Percentiles rank a stretch among this genome's conserved stretches.
Evolutionary conservation across 2,888 invertebrate genomes (phyloP).

Genomic region (Galeruca laticollis): DNA sequence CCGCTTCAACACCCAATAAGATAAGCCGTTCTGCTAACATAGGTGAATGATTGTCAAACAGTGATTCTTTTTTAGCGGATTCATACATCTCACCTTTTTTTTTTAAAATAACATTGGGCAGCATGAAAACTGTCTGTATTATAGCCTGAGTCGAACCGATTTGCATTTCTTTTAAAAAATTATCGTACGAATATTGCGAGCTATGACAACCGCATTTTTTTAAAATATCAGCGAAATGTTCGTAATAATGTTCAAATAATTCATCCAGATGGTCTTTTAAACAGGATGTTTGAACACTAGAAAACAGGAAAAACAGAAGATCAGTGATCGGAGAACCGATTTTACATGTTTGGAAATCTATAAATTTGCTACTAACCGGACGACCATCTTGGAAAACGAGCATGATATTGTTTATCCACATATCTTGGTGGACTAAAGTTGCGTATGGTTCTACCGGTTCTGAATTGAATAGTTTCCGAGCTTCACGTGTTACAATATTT

Average conservation of each 20-base stretch:
- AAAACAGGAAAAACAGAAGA: conserved; percentile 55
- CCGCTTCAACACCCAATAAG: background rate
- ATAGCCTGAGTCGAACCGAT: background rate
- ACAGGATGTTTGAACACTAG: conserved; percentile 48
- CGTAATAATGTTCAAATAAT: conserved; percentile 7
- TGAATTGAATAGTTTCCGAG: background rate
- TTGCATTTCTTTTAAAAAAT: conserved; percentile 4
- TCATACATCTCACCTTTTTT: conserved; percentile 1
- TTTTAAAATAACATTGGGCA: background rate
- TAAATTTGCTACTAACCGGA: conserved; percentile 47
- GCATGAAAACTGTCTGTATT: background rate
- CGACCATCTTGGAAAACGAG: conserved; percentile 56
- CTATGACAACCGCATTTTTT: background rate
- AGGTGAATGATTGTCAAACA: background rate
- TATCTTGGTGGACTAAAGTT: conserved; percentile 70
- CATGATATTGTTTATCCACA: conserved; percentile 73
- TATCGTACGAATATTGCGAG: background rate
- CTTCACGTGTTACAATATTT: background rate
- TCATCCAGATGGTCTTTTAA: conserved; percentile 39
- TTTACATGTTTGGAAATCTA: conserved; percentile 54
- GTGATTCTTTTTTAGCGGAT: background rate
- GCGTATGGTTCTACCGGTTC: conserved; percentile 65
- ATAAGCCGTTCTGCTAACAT: background rate
- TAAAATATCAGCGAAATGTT: background rate
- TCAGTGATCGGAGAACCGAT: conserved; percentile 52